Evolutionary conservation across 1,140 invertebrate species (phyloP), one percentile per base, ranked within the genome.

Genomic region (Zaprionus lachaisei): DNA sequence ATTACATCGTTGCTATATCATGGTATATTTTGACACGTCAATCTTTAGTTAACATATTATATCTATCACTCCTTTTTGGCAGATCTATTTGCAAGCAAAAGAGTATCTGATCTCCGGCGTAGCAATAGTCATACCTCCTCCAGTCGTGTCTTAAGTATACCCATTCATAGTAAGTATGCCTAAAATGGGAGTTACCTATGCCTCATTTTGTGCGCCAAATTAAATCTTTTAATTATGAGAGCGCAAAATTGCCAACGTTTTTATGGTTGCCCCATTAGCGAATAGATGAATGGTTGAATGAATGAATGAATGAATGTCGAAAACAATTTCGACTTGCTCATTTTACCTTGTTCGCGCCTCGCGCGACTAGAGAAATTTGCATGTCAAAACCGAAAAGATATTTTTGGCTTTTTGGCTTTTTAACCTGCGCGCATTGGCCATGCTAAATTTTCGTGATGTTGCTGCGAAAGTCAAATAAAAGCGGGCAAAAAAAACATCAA

Each of bases 361-460:
- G 63, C 31, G 67, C 31, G 67, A 75, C 72, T 34, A 79, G 80
- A 79, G 80, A 83, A 83, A 80, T 83, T 83, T 79, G 62, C 72
- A 82, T 79, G 80, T 79, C 76, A 83, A 82, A 79, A 75, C 62
- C 76, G 47, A 54, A 26, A 70, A 62, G n/a, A 31, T 57, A 26
- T 24, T 7, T 28, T 55, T 38, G 15, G 37, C 11, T 41, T 44
- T 44, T 49, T 69, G 80, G 72, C 79, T 67, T 83, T 71, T 70
- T 54, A 56, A 47, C 68, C 80, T 79, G 76, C 76, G 67, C 81
- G 64, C 81, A 83, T 83, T 83, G 72, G 80, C 72, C 75, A 83
- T 80, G 81, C 77, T 80, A 83, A 80, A 83, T 83, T 80, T 83
- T 83, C 81, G 81, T 83, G 81, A 83, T 80, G 81, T 81, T 83